Evolutionary conservation across 2,888 invertebrate genomes (phyloP).

Genomic region (Heteromurus nitidus): DNA sequence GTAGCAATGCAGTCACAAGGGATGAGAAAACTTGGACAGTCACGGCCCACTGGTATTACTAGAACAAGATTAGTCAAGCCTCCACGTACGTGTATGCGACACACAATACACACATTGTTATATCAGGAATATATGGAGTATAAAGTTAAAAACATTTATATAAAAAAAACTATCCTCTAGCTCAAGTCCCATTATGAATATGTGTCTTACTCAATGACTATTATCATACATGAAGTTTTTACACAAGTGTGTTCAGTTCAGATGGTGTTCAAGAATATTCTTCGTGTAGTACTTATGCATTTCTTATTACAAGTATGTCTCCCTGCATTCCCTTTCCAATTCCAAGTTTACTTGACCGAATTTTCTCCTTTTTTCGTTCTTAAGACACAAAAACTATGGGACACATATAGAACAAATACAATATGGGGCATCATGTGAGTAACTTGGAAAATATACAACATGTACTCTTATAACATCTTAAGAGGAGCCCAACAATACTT

Average conservation of each 20-base stretch:
- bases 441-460: too few species aligned
- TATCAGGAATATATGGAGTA: too few species aligned
- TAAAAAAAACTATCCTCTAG: not conserved
- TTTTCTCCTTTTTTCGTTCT: conserved; percentile 10
- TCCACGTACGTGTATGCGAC: not conserved
- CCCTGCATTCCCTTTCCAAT: not conserved
- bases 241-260: too few species aligned
- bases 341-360: conserved; percentile 30
- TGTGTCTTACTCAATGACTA: not conserved
- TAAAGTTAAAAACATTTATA: not conserved
- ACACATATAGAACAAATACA: too few species aligned
- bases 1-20: conserved; percentile 44
- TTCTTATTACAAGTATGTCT: not conserved
- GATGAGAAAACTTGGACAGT: conserved; percentile 53
- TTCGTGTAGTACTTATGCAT: not conserved
- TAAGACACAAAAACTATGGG: too few species aligned
- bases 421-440: too few species aligned
- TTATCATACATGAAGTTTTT: too few species aligned
- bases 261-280: too few species aligned
- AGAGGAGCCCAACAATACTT: conserved; percentile 7
- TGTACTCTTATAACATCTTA: not conserved
- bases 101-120: too few species aligned
- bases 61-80: not conserved
- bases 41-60: not conserved
- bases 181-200: not conserved